These are phyloP conservation scores for honey bee (Apis mellifera) DNA, from an alignment of 1,140 invertebrate species.

Conservation along the genomic window Amel_HAv3.1 CM009938.2:6930501-6931000, in stretches of 20 bases:
- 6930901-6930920: not conserved
- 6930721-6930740: not conserved
- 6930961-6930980: too few relatives aligned
- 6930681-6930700: not conserved
- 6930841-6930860: not conserved
- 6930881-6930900: not conserved
- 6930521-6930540: too few relatives aligned
- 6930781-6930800: slow-evolving; percentile 20
- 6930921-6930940: not conserved
- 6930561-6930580: too few relatives aligned
- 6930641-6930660: not conserved
- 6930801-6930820: not conserved
- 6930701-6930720: not conserved
- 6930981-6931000: too few relatives aligned
- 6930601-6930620: too few relatives aligned
- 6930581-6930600: too few relatives aligned
- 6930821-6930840: slow-evolving; percentile 4
- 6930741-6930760: slow-evolving; percentile 23
- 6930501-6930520: too few relatives aligned
- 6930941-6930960: too few relatives aligned
- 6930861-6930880: not conserved
- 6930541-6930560: too few relatives aligned
- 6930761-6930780: not conserved
- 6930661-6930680: too few relatives aligned
- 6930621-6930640: too few relatives aligned